Percentiles rank a stretch among this genome's conserved stretches.
These are phyloP conservation scores for Eufriesea mexicana DNA, from an alignment of 1,140 invertebrate species.

Conservation along the genomic window DNA sequence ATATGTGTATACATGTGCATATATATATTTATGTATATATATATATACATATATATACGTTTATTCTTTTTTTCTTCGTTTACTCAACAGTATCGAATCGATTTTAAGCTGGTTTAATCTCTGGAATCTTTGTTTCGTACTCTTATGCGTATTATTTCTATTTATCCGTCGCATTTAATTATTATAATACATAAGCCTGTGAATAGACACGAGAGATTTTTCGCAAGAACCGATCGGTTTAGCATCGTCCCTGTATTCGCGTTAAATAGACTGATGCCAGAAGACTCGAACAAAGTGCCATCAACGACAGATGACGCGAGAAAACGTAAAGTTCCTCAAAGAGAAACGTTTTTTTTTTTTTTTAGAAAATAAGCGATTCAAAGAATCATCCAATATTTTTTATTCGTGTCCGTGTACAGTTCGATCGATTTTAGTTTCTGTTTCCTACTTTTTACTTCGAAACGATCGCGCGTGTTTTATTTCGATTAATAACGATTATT, in stretches of 20 bases:
- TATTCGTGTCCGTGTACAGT: background rate
- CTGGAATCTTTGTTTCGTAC: background rate
- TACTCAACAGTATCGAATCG: background rate
- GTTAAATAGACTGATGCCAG: conserved; percentile 33
- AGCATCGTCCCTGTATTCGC: background rate
- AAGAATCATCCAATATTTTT: background rate
- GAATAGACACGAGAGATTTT: conserved; percentile 20
- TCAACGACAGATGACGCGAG: conserved; percentile 36
- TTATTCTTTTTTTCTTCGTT: background rate
- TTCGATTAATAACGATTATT: background rate
- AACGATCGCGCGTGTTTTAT: conserved; percentile 2
- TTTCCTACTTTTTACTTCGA: background rate
- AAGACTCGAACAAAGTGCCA: conserved; percentile 43
- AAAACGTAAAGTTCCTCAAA: conserved; percentile 41
- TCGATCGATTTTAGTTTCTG: background rate
- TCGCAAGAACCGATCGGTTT: background rate
- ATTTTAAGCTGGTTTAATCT: background rate
- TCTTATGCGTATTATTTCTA: conserved; percentile 8
- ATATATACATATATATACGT: background rate
- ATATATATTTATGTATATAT: background rate
- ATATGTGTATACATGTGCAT: background rate
- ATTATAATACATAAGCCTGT: conserved; percentile 13
- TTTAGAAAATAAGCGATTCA: conserved; percentile 30
- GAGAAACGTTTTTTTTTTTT: background rate
- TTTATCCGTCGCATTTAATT: background rate